Conservation (phyloP, 1,140 invertebrate genomes). For the Agraylea sexmaculata region DNA sequence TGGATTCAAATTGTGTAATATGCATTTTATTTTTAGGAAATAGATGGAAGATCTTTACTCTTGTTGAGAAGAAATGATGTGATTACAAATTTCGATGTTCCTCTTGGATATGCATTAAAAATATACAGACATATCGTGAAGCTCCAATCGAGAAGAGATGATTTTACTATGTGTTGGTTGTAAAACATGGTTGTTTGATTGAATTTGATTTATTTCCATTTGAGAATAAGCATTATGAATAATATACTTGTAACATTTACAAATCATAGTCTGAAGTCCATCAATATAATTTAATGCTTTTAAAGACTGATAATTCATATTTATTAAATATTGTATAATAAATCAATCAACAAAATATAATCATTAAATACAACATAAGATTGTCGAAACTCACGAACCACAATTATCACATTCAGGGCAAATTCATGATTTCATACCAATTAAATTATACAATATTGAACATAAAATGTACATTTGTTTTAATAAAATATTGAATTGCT, state of each 20-base stretch:
- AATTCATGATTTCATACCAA: too few species aligned
- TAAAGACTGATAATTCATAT: too few species aligned
- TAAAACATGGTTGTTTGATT: too few species aligned
- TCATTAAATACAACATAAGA: background rate
- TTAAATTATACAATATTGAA: too few species aligned
- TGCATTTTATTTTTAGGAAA: conserved; percentile 52
- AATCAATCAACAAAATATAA: background rate
- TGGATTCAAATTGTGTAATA: background rate
- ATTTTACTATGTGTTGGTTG: conserved; percentile 53
- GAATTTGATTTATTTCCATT: too few species aligned
- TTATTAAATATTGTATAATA: background rate
- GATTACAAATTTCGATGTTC: conserved; percentile 60
- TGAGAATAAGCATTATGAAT: too few species aligned
- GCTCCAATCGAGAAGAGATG: conserved; percentile 54
- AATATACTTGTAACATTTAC: too few species aligned
- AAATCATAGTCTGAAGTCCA: too few species aligned
- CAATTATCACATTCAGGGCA: conserved; percentile 3
- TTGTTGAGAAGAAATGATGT: conserved; percentile 72
- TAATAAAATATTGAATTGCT: too few species aligned
- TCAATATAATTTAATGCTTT: too few species aligned
- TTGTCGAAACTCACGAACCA: conserved; percentile 5
- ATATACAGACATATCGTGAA: conserved; percentile 69
- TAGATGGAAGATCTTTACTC: conserved; percentile 73
- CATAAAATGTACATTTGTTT: too few species aligned
- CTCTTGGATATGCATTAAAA: conserved; percentile 76